Evolutionary conservation across 2,888 invertebrate species (phyloP).

Genomic region (Seira sanloemensis): DNA sequence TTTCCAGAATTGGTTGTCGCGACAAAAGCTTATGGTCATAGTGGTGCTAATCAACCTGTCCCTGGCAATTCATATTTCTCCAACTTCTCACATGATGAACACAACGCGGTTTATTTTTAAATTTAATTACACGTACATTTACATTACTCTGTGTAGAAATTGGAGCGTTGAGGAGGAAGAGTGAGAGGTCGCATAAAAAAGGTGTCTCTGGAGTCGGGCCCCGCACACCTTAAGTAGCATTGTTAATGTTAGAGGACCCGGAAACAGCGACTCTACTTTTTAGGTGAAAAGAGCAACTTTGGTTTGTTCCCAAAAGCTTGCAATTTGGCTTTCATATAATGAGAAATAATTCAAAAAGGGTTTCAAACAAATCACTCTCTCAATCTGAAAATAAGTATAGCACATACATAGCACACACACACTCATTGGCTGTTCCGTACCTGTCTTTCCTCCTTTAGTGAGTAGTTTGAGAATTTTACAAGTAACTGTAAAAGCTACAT

Average conservation of each 20-base stretch:
- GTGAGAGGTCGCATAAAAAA: conserved; percentile 3
- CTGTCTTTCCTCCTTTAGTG: conserved; percentile 2
- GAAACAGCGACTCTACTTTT: conserved; percentile 24
- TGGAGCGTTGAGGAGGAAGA: conserved; percentile 57
- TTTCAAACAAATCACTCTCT: no score
- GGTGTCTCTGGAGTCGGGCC: conserved; percentile 54
- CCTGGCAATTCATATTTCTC: conserved; percentile 95
- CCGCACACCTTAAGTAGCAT: background rate
- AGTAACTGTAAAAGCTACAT: background rate
- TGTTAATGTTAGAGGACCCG: conserved; percentile 47
- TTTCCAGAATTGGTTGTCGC: conserved; percentile 95
- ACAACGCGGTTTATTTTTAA: conserved; percentile 51
- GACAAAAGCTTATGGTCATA: conserved; percentile 95
- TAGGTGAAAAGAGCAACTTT: conserved; percentile 41
- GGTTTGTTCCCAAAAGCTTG: conserved; percentile 42
- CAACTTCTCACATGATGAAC: conserved; percentile 91
- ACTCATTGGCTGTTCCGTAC: no score
- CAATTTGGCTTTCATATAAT: background rate
- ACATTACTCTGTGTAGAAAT: conserved; percentile 18
- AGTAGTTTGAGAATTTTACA: background rate
- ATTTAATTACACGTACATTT: conserved; percentile 30
- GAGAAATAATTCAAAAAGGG: no score
- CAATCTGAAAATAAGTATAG: no score
- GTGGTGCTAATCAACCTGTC: conserved; percentile 96
- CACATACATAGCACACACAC: no score